Percentiles rank a stretch among this genome's conserved stretches.
These are phyloP conservation scores for Syrista parreyssii DNA, from an alignment of 2,888 invertebrate genomes.

Conservation along the genomic window DNA sequence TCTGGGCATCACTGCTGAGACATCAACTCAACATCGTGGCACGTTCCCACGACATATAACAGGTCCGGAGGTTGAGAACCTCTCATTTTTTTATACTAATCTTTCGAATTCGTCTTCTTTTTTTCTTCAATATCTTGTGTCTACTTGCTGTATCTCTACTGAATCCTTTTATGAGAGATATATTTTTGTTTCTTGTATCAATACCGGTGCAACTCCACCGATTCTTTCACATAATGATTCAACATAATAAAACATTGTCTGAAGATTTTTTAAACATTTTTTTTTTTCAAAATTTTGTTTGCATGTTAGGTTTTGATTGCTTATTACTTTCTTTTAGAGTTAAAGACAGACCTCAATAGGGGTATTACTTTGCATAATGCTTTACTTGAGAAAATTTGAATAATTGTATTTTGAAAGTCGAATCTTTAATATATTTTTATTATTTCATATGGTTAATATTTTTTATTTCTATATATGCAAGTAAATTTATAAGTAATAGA, in stretches of 20 bases:
- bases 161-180: not conserved
- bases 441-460: not conserved
- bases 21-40: slow-evolving; percentile 42
- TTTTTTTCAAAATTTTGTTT: not conserved
- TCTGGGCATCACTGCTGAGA: slow-evolving; percentile 50
- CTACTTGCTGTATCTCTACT: not conserved
- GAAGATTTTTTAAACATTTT: not conserved
- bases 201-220: not conserved
- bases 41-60: slow-evolving; percentile 18
- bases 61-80: slow-evolving; percentile 51
- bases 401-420: not conserved
- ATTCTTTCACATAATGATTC: not conserved
- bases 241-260: not conserved
- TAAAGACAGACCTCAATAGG: not conserved
- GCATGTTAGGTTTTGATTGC: not conserved
- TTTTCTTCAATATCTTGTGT: not conserved
- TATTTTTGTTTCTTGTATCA: not conserved
- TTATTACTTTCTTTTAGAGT: not conserved
- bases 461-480: not conserved
- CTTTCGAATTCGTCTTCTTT: slow-evolving; percentile 15
- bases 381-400: not conserved
- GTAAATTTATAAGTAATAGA: not conserved
- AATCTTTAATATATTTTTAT: not conserved
- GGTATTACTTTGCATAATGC: not conserved
- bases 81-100: slow-evolving; percentile 38